Conservation (phyloP, 2,797 vertebrate genomes). For the Linurgus olivaceus region DNA sequence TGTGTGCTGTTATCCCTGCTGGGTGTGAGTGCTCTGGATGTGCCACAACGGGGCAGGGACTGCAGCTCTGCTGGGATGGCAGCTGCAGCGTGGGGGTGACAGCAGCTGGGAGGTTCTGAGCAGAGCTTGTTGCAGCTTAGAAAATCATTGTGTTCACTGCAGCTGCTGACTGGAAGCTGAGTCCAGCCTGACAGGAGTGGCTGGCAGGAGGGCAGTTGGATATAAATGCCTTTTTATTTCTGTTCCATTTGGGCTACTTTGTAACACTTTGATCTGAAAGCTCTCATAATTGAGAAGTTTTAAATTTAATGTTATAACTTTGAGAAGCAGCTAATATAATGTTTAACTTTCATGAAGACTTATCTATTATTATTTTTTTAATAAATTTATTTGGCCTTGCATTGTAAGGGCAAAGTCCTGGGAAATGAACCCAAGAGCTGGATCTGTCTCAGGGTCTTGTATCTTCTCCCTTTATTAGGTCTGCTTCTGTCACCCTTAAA, state of each 20-base stretch:
- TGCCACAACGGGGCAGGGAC: accelerated
- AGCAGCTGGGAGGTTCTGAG: neutral
- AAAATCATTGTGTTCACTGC: accelerated
- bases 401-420: neutral
- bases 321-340: neutral
- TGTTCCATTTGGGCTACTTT: neutral
- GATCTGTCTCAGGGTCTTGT: neutral
- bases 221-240: neutral
- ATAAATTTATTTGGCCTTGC: neutral
- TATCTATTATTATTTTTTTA: neutral
- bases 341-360: neutral
- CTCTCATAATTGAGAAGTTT: neutral
- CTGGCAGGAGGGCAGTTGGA: neutral
- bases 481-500: slow-evolving; percentile 11
- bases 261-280: neutral
- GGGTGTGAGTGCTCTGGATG: accelerated
- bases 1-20: neutral
- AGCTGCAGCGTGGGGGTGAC: accelerated
- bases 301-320: neutral
- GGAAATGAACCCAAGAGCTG: neutral
- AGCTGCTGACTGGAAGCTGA: neutral
- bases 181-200: neutral
- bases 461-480: neutral
- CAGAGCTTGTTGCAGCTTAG: neutral
- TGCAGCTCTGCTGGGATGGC: neutral